Evolutionary conservation across 92 coral and sea anemone genomes (phyloP).

Genomic region (Micromussa lordhowensis): DNA sequence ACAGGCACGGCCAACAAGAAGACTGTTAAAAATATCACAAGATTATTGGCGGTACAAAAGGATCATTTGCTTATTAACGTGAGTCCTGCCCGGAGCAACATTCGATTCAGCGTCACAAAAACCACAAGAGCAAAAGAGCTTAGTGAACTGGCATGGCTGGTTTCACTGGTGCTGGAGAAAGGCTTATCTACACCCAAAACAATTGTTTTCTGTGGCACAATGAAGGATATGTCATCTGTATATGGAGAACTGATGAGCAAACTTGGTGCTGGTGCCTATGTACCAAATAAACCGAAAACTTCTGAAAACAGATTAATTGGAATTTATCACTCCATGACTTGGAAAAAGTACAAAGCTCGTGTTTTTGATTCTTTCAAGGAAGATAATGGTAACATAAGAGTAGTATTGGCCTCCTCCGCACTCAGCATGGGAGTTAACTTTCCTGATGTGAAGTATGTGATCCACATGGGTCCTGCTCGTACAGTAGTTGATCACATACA

Average conservation of each 20-base stretch:
- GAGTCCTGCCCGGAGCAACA: too few species aligned
- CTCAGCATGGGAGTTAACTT: background rate
- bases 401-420: background rate
- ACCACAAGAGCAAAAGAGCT: background rate
- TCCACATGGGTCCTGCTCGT: background rate
- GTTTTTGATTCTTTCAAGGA: background rate
- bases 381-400: background rate
- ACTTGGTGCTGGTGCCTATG: background rate
- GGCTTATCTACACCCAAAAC: too few species aligned
- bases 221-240: too few species aligned
- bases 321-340: background rate
- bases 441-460: conserved; percentile 5
- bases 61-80: too few species aligned
- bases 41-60: too few species aligned
- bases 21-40: too few species aligned
- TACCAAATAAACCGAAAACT: background rate
- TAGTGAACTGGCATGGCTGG: too few species aligned
- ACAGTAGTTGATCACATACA: background rate
- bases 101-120: too few species aligned
- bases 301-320: conserved; percentile 1
- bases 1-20: too few species aligned
- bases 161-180: too few species aligned
- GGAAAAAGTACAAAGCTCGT: background rate
- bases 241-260: too few species aligned
- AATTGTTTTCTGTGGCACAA: too few species aligned